Conservation (phyloP, 2,888 invertebrate genomes). For the Drosophila lacicola region DNA sequence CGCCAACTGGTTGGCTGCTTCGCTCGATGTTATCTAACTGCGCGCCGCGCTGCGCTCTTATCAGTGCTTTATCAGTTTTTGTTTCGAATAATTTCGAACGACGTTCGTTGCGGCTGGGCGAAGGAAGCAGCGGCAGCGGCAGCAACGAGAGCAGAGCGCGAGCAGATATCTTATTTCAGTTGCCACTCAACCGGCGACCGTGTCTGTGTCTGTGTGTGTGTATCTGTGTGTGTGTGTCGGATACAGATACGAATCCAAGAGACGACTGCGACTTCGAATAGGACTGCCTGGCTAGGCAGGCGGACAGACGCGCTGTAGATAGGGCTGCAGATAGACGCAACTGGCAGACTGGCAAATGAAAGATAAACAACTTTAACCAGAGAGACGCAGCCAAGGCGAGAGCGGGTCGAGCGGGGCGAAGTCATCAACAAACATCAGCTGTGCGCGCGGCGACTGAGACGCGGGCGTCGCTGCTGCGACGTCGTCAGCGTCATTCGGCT, state of each 20-base stretch:
- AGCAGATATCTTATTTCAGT: slow-evolving; percentile 80
- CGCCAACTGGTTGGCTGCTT: slow-evolving; percentile 48
- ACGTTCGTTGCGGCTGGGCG: slow-evolving; percentile 48
- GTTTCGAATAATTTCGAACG: slow-evolving; percentile 80
- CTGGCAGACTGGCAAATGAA: slow-evolving; percentile 75
- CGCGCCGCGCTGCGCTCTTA: slow-evolving; percentile 83
- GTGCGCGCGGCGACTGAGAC: slow-evolving; percentile 51
- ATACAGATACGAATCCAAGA: slow-evolving; percentile 68
- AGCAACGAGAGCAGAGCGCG: slow-evolving; percentile 8
- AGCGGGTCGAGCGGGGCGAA: slow-evolving; percentile 6
- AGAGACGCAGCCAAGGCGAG: neutral
- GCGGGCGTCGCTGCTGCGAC: slow-evolving; percentile 27
- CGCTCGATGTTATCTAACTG: slow-evolving; percentile 83
- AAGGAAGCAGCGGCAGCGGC: slow-evolving; percentile 63
- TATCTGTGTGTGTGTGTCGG: slow-evolving; percentile 41
- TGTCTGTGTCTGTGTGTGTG: slow-evolving; percentile 7
- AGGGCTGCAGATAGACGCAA: slow-evolving; percentile 60
- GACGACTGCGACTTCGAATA: slow-evolving; percentile 38
- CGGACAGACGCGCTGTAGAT: slow-evolving; percentile 36
- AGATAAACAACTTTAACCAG: slow-evolving; percentile 75
- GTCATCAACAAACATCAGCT: slow-evolving; percentile 78
- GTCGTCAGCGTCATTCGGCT: slow-evolving; percentile 61
- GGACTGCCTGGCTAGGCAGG: slow-evolving; percentile 25
- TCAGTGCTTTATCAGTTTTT: slow-evolving; percentile 84
- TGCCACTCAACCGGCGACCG: slow-evolving; percentile 54